Conservation (phyloP, 2,797 vertebrate species). For the Malurus splendens region DNA sequence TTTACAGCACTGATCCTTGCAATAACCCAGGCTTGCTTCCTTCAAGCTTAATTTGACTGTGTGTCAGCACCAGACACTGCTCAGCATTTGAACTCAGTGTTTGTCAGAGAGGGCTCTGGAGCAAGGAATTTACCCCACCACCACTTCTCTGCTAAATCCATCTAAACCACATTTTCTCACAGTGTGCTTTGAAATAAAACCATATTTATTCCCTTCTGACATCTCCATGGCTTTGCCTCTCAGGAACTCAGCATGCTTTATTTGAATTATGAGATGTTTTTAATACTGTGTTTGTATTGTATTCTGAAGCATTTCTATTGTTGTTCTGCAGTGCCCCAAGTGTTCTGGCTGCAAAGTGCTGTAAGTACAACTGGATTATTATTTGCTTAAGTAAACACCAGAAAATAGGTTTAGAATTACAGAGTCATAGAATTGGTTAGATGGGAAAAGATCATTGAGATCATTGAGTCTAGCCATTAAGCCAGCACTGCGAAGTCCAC, state of each 20-base stretch:
- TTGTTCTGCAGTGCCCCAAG: slow-evolving; percentile 55
- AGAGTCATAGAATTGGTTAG: neutral
- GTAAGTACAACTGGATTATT: neutral
- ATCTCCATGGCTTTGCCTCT: neutral
- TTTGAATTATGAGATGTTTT: slow-evolving; percentile 3
- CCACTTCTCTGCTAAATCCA: neutral
- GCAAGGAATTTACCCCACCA: neutral
- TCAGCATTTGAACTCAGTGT: neutral
- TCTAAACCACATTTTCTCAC: neutral
- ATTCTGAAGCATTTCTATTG: neutral
- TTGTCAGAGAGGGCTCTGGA: neutral
- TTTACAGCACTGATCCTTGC: neutral
- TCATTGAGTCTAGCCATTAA: neutral
- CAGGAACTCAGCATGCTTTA: neutral
- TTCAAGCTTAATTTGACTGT: neutral
- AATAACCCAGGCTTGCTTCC: neutral
- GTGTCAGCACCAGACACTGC: neutral
- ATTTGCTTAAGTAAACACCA: neutral
- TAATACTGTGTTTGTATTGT: neutral
- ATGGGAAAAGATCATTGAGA: neutral
- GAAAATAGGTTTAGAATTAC: neutral
- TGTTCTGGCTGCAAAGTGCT: slow-evolving; percentile 31
- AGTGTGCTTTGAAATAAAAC: neutral
- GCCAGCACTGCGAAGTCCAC: neutral
- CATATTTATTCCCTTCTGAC: neutral